Evolutionary conservation across 53 echinoderm and acorn worm genomes (phyloP), one percentile per base, ranked within the genome.

Genomic region (Holothuria scabra): DNA sequence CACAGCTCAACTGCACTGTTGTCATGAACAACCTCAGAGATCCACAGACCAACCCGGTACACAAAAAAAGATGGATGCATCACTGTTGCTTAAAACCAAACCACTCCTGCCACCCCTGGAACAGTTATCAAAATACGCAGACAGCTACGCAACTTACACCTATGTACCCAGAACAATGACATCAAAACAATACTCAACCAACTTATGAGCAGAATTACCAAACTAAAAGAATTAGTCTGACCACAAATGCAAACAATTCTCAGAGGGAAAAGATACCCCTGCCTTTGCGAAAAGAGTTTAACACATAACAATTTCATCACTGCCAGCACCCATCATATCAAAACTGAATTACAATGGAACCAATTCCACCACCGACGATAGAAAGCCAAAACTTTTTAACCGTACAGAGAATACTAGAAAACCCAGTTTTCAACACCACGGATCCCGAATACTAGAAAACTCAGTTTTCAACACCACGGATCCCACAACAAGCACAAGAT

Each of bases 201-300:
- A 6, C 41, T 41, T 12, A 49, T 56, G 21, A 25, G 12, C 4
- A 23, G 24, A 26, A 26, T 28, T 56, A 12, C 1, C 22, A 22
- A 8, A 74, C 41, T 25, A 55, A 4, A 23, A 69, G 3, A 19
- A 14, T 21, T 20, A 34, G 38, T 23, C 22, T 12, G 28, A 76
- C 49, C 55, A 76, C 56, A 49, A 56, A 46, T 55, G 76, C 28
- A 49, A 52, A 25, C 76, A 76, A 76, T 56, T 76, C 1, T 23
- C 76, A 9, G 4, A 76, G 16, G 46, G 29, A 37, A 76, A 56
- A 23, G 56, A 56, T 8, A 3, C 30, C 3, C 10, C 8, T 13
- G 6, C 21, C 2, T 56, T 76, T 22, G 46, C 49, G 46, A 56
- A 28, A 26, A 52, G 28, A 49, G 30, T 76, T 14, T 56, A 76